These are phyloP conservation scores for Hycleus phaleratus DNA, from an alignment of 1,140 invertebrate genomes.

Conservation along the genomic window DNA sequence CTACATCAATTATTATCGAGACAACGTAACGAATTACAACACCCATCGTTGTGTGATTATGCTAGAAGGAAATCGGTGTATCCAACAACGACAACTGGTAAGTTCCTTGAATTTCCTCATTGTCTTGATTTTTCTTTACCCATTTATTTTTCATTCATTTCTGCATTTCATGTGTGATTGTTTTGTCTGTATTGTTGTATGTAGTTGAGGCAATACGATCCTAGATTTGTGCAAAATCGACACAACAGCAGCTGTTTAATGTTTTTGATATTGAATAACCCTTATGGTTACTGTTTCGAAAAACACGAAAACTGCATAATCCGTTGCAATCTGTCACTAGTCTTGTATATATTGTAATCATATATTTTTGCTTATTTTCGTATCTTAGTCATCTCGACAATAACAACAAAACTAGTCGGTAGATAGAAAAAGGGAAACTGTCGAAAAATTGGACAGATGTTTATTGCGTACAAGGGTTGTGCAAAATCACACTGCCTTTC, in stretches of 20 bases:
- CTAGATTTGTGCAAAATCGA: constrained; percentile 4
- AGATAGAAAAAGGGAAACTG: too few relatives aligned
- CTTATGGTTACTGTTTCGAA: constrained; percentile 9
- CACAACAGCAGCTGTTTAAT: too few relatives aligned
- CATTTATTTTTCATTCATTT: constrained; percentile 9
- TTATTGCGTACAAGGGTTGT: too few relatives aligned
- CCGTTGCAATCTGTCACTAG: constrained; percentile 20
- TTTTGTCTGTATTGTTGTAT: background rate
- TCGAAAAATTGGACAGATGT: too few relatives aligned
- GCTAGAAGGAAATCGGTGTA: constrained; percentile 39
- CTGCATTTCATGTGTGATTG: background rate
- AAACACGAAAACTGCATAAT: constrained; percentile 24
- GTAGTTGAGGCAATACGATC: constrained; percentile 4
- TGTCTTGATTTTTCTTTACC: background rate
- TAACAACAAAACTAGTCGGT: too few relatives aligned
- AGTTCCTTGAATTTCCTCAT: constrained; percentile 16
- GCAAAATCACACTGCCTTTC: too few relatives aligned
- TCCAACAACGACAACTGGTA: constrained; percentile 40
- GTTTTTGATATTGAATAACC: constrained; percentile 12
- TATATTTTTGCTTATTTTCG: constrained; percentile 12
- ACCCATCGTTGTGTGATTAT: constrained; percentile 33
- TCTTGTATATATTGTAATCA: constrained; percentile 15
- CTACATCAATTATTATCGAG: constrained; percentile 32
- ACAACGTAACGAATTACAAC: constrained; percentile 32
- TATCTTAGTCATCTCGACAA: too few relatives aligned